phyloP scores from a whole-genome alignment of 1,140 invertebrate genomes.

The Microplitis mediator region DNA sequence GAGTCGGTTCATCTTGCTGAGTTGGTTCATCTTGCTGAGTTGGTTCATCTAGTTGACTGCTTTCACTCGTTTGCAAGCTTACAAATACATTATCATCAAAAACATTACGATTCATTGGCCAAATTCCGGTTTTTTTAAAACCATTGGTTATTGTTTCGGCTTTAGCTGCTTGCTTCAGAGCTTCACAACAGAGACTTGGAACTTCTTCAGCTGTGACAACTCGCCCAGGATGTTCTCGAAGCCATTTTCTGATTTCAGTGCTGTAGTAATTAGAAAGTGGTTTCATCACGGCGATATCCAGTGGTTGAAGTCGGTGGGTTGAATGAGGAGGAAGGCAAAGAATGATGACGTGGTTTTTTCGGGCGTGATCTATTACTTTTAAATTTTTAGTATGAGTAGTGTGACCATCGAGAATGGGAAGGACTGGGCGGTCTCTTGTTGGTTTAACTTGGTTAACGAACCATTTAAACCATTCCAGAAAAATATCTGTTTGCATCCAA shows the following conservation, averaged over 20 bases:
- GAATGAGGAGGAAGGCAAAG: slow-evolving; percentile 36
- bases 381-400: slow-evolving; percentile 41
- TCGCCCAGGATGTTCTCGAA: slow-evolving; percentile 14
- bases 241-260: slow-evolving; percentile 23
- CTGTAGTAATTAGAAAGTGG: slow-evolving; percentile 14
- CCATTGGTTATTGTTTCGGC: slow-evolving; percentile 48
- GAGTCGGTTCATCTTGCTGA: background rate
- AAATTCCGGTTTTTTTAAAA: slow-evolving; percentile 51
- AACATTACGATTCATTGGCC: slow-evolving; percentile 38
- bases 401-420: slow-evolving; percentile 45
- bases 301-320: slow-evolving; percentile 48
- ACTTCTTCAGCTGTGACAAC: slow-evolving; percentile 2
- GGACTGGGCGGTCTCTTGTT: slow-evolving; percentile 33
- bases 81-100: slow-evolving; percentile 52
- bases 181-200: slow-evolving; percentile 44
- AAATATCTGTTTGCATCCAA: slow-evolving; percentile 24
- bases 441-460: slow-evolving; percentile 28
- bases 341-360: slow-evolving; percentile 31
- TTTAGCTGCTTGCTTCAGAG: slow-evolving; percentile 46
- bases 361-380: slow-evolving; percentile 35
- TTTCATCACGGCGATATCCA: slow-evolving; percentile 40
- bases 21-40: slow-evolving; percentile 20
- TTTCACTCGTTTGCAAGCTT: slow-evolving; percentile 35
- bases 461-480: slow-evolving; percentile 23
- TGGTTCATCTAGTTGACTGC: too few species aligned